phyloP scores from a whole-genome alignment of 2,888 invertebrate species.

The Pachliopta kotzebuea region DNA sequence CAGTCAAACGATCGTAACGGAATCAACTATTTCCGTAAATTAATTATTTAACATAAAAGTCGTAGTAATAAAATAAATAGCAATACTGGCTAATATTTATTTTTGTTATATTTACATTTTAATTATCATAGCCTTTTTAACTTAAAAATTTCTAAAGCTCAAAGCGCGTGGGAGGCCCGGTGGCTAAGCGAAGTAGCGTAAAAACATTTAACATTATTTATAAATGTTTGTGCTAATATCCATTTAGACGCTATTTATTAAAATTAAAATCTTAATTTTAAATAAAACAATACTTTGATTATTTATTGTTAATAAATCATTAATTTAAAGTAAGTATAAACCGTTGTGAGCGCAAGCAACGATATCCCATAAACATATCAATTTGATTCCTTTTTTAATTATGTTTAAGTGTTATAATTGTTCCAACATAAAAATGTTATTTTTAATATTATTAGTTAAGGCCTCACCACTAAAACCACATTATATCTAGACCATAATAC shows the following conservation, averaged over 20 bases:
- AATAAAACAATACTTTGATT: not conserved
- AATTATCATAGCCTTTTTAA: constrained; percentile 25
- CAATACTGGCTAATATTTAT: constrained; percentile 40
- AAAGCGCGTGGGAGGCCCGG: not conserved
- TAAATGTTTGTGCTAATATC: not conserved
- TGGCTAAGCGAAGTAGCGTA: not conserved
- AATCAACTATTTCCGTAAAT: constrained; percentile 12
- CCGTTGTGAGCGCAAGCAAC: not conserved
- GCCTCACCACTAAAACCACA: not conserved
- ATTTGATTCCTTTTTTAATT: too few relatives aligned
- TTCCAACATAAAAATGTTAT: too few relatives aligned
- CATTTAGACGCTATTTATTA: not conserved
- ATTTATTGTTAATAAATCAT: not conserved
- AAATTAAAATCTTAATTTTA: not conserved
- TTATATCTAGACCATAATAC: not conserved
- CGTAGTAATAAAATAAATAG: constrained; percentile 38
- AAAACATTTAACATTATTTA: not conserved
- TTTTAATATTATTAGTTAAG: not conserved
- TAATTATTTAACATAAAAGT: constrained; percentile 31
- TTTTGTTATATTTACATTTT: constrained; percentile 34
- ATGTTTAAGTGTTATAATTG: too few relatives aligned
- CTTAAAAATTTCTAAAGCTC: not conserved
- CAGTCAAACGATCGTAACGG: constrained; percentile 42
- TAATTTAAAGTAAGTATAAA: not conserved
- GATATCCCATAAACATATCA: not conserved